These are phyloP conservation scores for Hecatera dysodea DNA, from an alignment of 2,888 invertebrate species.

Conservation along the genomic window DNA sequence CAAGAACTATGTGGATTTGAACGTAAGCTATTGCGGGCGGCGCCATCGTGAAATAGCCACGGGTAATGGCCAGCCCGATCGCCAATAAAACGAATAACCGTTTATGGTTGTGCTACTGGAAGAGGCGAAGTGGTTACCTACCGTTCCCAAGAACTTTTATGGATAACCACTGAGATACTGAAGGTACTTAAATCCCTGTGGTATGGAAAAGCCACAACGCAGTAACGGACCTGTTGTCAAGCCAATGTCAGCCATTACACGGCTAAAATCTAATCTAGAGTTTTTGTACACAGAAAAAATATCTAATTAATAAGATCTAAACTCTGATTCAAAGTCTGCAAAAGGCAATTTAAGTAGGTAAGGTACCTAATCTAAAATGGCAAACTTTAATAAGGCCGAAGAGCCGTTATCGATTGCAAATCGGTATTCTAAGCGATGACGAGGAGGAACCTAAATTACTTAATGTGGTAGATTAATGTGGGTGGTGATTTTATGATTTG, in stretches of 20 bases:
- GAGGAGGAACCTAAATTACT: constrained; percentile 57
- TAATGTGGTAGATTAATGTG: constrained; percentile 45
- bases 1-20: constrained; percentile 44
- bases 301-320: constrained; percentile 61
- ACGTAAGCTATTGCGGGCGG: constrained; percentile 52
- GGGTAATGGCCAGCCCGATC: constrained; percentile 70
- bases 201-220: constrained; percentile 61
- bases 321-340: constrained; percentile 57
- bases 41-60: constrained; percentile 66
- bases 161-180: constrained; percentile 56
- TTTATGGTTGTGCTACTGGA: constrained; percentile 67
- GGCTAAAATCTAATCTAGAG: constrained; percentile 43
- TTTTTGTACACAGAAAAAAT: constrained; percentile 58
- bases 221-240: constrained; percentile 48
- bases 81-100: constrained; percentile 75
- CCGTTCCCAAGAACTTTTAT: constrained; percentile 66
- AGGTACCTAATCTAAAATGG: constrained; percentile 76
- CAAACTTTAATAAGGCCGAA: constrained; percentile 77
- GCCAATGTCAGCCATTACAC: constrained; percentile 19
- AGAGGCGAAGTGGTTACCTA: constrained; percentile 61
- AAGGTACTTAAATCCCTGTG: constrained; percentile 60
- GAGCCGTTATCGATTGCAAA: constrained; percentile 76
- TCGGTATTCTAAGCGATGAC: constrained; percentile 61
- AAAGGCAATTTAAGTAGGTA: constrained; percentile 77
- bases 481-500: constrained; percentile 64